Base-by-base conservation (phyloP, 1,140 invertebrate genomes). In the Meteorus sp. region DNA sequence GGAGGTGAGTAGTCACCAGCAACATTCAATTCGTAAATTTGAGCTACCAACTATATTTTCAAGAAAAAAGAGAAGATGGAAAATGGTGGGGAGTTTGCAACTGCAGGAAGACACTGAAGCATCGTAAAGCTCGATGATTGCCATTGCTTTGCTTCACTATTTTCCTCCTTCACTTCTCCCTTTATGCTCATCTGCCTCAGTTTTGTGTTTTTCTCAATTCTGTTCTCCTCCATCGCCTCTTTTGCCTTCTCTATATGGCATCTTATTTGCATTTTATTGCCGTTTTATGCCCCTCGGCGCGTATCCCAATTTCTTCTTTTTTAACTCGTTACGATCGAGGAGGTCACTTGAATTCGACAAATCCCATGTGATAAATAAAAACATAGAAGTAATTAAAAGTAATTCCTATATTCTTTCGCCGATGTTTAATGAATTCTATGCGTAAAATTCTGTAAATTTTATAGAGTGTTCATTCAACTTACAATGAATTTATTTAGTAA, bases 251-350 rank as follows among this genome's bases (percentile, higher is more conserved):
- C n/a, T n/a, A n/a, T n/a, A n/a, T n/a, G n/a, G n/a, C n/a, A n/a
- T n/a, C 62, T 64, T 64, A 64, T 64, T 64, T 61, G 62, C 62
- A 64, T 64, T 64, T 64, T 61, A 64, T 64, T 61, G 62, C 62
- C 47, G 48, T 57, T 64, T 64, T 61, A 64, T 64, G 56, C 47
- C 50, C n/a, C 55, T 53, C 50, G 29, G 44, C 47, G 56, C 47
- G 43, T 51, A 48, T 50, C 43, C 31, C 48, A 35, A 39, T 58
- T 41, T 37, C 51, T 51, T 58, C 27, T 37, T 41, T 27, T 31
- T 19, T 27, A 27, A 41, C 31, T 58, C 35, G 56, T 58, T 48
- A 58, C 56, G 47, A 58, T 45, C 56, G 20, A 47, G 47, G 51
- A 51, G 56, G 56, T 45, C 51, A 41, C 47, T 58, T n/a, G 47